Conservation (phyloP, 2,797 vertebrate genomes). For the Salarias fasciatus region DNA sequence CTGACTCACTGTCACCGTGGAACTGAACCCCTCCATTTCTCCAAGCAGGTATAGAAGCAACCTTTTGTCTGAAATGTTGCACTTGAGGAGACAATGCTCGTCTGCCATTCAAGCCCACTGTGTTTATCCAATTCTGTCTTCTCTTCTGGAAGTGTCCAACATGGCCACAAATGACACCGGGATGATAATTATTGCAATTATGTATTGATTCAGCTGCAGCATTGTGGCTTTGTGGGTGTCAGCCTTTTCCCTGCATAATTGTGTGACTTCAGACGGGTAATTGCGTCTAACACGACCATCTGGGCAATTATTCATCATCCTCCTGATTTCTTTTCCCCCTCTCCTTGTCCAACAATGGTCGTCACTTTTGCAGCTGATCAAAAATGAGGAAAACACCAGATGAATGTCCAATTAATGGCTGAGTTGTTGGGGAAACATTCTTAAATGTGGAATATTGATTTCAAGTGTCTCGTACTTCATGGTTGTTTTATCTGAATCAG, state of each 20-base stretch:
- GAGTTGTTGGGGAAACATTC: slow-evolving; percentile 65
- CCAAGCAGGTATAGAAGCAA: slow-evolving; percentile 35
- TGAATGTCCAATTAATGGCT: slow-evolving; percentile 62
- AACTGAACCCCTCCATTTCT: slow-evolving; percentile 19
- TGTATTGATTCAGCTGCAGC: slow-evolving; percentile 81
- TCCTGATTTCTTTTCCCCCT: slow-evolving; percentile 75
- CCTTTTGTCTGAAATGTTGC: slow-evolving; percentile 73
- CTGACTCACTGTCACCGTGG: slow-evolving; percentile 49
- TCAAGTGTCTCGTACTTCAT: too few species aligned
- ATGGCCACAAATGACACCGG: slow-evolving; percentile 73
- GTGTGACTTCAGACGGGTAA: slow-evolving; percentile 84
- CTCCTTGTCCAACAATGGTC: slow-evolving; percentile 61
- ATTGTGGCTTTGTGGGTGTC: slow-evolving; percentile 71
- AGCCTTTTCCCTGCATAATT: slow-evolving; percentile 81
- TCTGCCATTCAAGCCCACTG: slow-evolving; percentile 55
- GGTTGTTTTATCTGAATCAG: too few species aligned
- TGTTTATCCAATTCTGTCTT: slow-evolving; percentile 75
- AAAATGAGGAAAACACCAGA: slow-evolving; percentile 60
- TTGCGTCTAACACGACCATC: slow-evolving; percentile 81
- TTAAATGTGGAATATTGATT: slow-evolving; percentile 31
- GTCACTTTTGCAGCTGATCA: slow-evolving; percentile 66
- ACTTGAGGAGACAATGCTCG: slow-evolving; percentile 48
- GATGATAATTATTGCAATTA: slow-evolving; percentile 86
- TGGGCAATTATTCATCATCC: slow-evolving; percentile 82
- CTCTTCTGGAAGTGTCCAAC: slow-evolving; percentile 71